phyloP scores from a whole-genome alignment of 2,888 invertebrate genomes.

The Polymixis flavicincta region DNA sequence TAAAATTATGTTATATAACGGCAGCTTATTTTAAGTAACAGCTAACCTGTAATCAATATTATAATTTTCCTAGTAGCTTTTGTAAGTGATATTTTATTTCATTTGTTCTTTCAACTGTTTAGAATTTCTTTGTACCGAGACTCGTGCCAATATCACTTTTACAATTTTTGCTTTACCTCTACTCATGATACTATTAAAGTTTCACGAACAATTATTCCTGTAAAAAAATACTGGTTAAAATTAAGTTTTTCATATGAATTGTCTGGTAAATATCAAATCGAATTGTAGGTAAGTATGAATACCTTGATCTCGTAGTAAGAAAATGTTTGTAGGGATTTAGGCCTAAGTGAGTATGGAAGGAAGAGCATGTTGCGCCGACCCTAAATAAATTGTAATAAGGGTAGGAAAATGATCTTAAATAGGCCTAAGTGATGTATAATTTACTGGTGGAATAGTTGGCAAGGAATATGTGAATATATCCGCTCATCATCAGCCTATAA shows the following conservation, averaged over 20 bases:
- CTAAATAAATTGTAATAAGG: no score
- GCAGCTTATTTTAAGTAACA: constrained; percentile 27
- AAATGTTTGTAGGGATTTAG: not conserved
- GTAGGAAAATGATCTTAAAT: not conserved
- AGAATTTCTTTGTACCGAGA: not conserved
- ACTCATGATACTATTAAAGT: not conserved
- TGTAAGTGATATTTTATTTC: constrained; percentile 3
- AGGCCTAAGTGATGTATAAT: constrained; percentile 24
- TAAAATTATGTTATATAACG: not conserved
- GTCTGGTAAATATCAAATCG: not conserved
- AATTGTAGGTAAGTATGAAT: constrained; percentile 11
- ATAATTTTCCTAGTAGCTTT: not conserved
- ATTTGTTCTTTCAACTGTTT: not conserved
- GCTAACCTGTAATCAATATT: constrained; percentile 11
- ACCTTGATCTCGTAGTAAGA: constrained; percentile 44
- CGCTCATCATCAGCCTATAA: no score
- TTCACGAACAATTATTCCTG: no score
- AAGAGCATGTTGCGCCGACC: no score
- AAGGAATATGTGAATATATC: constrained; percentile 12
- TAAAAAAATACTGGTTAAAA: not conserved
- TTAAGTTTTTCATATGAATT: not conserved
- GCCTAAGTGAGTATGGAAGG: no score
- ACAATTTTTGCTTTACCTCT: not conserved
- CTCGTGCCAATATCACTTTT: constrained; percentile 1
- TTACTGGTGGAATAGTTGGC: constrained; percentile 1